These are phyloP conservation scores for Coregonus suidteri DNA, from an alignment of 2,797 vertebrate genomes.

Conservation along the genomic window DNA sequence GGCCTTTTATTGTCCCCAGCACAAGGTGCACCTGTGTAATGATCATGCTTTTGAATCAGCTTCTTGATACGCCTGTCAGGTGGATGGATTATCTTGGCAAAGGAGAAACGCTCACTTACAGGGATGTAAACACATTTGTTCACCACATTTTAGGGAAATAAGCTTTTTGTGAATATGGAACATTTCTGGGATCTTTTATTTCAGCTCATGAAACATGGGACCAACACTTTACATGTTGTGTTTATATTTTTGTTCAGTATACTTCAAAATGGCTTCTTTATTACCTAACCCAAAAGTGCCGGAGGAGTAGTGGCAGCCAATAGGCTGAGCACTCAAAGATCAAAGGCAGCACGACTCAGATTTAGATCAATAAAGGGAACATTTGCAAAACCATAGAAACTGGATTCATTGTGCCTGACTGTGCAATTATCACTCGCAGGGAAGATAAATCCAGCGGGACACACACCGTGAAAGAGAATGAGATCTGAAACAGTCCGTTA, in stretches of 20 bases:
- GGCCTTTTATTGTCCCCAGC: too few relatives aligned
- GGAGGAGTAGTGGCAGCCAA: slow-evolving; percentile 12
- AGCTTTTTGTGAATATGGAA: too few relatives aligned
- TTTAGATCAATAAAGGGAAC: slow-evolving; percentile 47
- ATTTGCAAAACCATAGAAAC: slow-evolving; percentile 33
- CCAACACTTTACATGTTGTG: too few relatives aligned
- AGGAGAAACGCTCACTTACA: background rate
- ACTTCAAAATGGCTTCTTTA: slow-evolving; percentile 23
- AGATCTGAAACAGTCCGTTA: background rate
- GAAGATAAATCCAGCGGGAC: slow-evolving; percentile 3
- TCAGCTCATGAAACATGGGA: too few relatives aligned
- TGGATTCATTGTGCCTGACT: slow-evolving; percentile 28
- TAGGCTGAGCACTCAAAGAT: slow-evolving; percentile 18
- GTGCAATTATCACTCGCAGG: slow-evolving; percentile 30
- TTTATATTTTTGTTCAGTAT: slow-evolving; percentile 3
- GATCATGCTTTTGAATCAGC: too few relatives aligned
- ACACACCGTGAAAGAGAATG: slow-evolving; percentile 12
- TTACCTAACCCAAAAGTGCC: slow-evolving; percentile 22
- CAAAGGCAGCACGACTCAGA: slow-evolving; percentile 32
- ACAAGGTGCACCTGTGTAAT: too few relatives aligned
- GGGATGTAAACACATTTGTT: background rate
- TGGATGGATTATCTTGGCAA: background rate
- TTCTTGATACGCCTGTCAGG: too few relatives aligned
- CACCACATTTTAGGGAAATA: too few relatives aligned
- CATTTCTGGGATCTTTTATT: too few relatives aligned